Conservation (phyloP, 2,797 vertebrate species). For the Danio choprae region DNA sequence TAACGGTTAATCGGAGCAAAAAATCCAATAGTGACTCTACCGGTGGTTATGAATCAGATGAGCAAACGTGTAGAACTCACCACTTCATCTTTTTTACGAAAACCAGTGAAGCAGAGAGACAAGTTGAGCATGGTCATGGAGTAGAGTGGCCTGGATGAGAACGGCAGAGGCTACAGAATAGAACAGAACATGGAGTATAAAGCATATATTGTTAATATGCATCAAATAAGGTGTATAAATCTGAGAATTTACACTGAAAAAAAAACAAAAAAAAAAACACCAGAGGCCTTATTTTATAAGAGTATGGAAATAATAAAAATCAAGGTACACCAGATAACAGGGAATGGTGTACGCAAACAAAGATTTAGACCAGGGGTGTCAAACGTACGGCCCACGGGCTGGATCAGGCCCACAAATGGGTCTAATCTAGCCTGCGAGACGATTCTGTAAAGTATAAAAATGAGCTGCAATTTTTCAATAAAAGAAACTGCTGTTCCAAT, state of each 20-base stretch:
- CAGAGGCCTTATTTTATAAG: no score
- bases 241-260: background rate
- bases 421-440: no score
- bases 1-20: background rate
- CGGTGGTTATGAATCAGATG: background rate
- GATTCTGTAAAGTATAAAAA: no score
- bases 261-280: background rate
- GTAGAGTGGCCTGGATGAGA: constrained; percentile 91
- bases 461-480: no score
- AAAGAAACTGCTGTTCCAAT: no score
- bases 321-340: no score
- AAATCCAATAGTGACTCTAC: background rate
- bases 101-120: constrained; percentile 94
- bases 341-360: no score
- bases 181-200: background rate
- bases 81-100: constrained; percentile 94
- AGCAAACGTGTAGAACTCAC: constrained; percentile 77
- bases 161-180: constrained; percentile 85
- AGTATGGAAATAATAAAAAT: no score
- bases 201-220: background rate
- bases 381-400: no score
- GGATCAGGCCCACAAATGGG: no score
- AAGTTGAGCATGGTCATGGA: constrained; percentile 92
- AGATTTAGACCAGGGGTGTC: no score
- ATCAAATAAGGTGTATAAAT: background rate